phyloP scores from a whole-genome alignment of 2,113 vertebrate species.

The Dipodomys merriami region DNA sequence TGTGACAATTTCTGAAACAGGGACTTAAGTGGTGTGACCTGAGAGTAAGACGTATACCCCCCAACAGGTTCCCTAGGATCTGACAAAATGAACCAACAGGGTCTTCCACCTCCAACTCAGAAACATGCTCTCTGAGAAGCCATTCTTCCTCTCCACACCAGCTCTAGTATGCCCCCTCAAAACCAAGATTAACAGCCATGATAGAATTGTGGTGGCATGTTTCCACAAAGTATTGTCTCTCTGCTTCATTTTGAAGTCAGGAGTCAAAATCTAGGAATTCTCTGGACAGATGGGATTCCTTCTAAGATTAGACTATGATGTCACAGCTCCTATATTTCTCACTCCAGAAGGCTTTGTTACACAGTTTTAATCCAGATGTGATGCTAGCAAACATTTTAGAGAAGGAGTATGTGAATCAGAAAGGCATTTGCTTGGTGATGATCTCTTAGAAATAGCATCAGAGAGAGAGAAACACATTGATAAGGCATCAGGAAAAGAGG shows the following conservation, averaged over 20 bases:
- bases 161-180: neutral
- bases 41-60: neutral
- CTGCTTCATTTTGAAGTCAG: neutral
- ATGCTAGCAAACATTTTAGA: neutral
- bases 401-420: neutral
- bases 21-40: neutral
- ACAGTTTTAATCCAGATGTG: neutral
- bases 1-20: neutral
- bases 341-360: neutral
- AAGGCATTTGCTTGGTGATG: neutral
- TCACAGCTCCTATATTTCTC: neutral
- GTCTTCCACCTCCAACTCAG: fast-evolving
- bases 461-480: neutral
- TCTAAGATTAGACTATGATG: neutral
- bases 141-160: neutral
- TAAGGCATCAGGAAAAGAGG: neutral
- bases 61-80: neutral
- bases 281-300: neutral
- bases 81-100: neutral
- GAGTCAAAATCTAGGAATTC: neutral
- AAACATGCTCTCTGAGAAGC: fast-evolving
- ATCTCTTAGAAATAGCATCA: neutral
- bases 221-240: neutral
- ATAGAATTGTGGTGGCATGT: neutral
- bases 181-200: neutral